phyloP scores from a whole-genome alignment of 2,888 invertebrate genomes.

The Coenonympha arcania region DNA sequence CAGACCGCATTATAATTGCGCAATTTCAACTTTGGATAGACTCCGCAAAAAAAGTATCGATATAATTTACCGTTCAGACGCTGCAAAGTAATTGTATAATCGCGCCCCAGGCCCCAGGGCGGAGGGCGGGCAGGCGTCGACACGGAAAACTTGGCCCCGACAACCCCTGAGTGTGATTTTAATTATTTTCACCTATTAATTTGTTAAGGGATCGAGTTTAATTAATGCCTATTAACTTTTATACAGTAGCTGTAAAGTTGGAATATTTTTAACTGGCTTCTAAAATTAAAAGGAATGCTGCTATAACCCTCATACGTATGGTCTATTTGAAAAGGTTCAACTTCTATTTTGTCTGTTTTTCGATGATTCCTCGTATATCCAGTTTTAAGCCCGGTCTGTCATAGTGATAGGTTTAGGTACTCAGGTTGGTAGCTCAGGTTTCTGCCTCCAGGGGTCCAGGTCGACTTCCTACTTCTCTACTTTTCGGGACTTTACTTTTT shows the following conservation, averaged over 20 bases:
- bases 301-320: too few relatives aligned
- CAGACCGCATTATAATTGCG: not conserved
- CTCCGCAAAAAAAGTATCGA: conserved; percentile 3
- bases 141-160: conserved; percentile 29
- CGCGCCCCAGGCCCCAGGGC: conserved; percentile 22
- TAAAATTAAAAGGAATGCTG: too few relatives aligned
- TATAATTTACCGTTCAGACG: not conserved
- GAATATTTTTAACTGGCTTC: not conserved
- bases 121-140: conserved; percentile 31
- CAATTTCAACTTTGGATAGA: not conserved
- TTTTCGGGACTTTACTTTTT: too few relatives aligned
- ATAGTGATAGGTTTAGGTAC: too few relatives aligned
- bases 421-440: too few relatives aligned
- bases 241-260: too few relatives aligned
- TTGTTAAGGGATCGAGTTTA: conserved; percentile 23
- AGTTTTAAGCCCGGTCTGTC: too few relatives aligned
- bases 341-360: too few relatives aligned
- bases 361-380: too few relatives aligned
- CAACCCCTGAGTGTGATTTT: conserved; percentile 26
- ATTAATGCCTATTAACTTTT: conserved; percentile 2
- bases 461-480: too few relatives aligned
- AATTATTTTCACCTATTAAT: conserved; percentile 31
- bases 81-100: conserved; percentile 23
- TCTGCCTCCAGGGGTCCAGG: too few relatives aligned
- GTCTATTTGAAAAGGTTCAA: too few relatives aligned